phyloP scores from a whole-genome alignment of 2,113 vertebrate genomes.

The Sciurus niger region DNA sequence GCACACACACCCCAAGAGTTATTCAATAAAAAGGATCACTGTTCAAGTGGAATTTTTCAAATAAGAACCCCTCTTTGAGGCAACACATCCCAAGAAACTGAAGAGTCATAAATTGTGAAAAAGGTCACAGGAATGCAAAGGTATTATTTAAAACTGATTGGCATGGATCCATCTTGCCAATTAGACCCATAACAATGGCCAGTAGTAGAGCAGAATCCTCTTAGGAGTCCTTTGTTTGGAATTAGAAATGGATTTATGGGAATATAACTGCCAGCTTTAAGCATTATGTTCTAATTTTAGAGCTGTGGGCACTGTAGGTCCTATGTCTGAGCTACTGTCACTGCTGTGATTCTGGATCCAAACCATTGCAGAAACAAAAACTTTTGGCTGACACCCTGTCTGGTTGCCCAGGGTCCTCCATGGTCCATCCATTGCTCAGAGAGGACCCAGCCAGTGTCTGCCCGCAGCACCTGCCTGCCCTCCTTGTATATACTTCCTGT shows the following conservation, averaged over 20 bases:
- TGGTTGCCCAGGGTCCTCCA: not conserved
- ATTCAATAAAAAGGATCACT: constrained; percentile 39
- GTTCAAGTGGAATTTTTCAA: constrained; percentile 56
- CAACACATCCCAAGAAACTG: constrained; percentile 1
- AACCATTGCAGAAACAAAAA: constrained; percentile 46
- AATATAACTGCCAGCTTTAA: constrained; percentile 9
- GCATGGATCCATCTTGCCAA: constrained; percentile 16
- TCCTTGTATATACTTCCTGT: not conserved
- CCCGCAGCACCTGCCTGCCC: constrained; percentile 5
- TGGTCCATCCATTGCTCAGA: not conserved
- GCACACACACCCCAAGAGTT: not conserved
- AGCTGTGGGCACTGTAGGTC: constrained; percentile 11
- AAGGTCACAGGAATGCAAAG: constrained; percentile 4
- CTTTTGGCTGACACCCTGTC: constrained; percentile 35
- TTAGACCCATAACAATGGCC: constrained; percentile 27
- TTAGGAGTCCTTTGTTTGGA: constrained; percentile 69
- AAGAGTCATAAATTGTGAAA: constrained; percentile 31
- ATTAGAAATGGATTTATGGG: constrained; percentile 51
- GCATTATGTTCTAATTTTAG: constrained; percentile 49
- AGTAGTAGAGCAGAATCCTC: constrained; percentile 19
- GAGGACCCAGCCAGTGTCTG: not conserved
- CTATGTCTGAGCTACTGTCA: not conserved
- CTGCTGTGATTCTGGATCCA: constrained; percentile 59
- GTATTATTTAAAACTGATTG: constrained; percentile 54
- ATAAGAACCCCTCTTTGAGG: not conserved